Conservation (phyloP, 92 coral and sea anemone genomes). For the Bergia sp. region DNA sequence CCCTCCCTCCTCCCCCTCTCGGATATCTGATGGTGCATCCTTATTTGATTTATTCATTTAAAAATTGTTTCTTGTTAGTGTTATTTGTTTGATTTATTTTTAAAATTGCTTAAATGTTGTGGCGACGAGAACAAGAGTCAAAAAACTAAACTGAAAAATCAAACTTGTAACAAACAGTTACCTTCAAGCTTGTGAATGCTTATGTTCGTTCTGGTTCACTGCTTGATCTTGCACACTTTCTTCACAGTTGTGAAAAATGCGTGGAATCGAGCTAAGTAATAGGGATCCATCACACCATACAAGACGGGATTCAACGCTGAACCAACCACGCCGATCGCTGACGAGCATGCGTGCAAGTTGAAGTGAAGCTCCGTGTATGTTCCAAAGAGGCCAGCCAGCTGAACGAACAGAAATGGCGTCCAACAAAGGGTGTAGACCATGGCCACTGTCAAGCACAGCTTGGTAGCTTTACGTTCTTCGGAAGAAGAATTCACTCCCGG, state of each 20-base stretch:
- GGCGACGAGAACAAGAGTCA: too few relatives aligned
- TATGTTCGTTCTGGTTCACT: not conserved
- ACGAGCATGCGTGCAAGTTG: slow-evolving; percentile 93
- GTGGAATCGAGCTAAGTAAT: slow-evolving; percentile 61
- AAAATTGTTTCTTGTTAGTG: too few relatives aligned
- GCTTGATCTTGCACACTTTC: slow-evolving; percentile 20
- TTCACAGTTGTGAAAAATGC: slow-evolving; percentile 33
- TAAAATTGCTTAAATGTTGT: too few relatives aligned
- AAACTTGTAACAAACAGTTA: not conserved
- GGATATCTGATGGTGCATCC: too few relatives aligned
- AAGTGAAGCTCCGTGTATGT: slow-evolving; percentile 83
- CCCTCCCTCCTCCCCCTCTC: too few relatives aligned
- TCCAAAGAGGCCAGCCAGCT: slow-evolving; percentile 84
- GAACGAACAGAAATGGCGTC: slow-evolving; percentile 91
- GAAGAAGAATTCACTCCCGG: slow-evolving; percentile 75
- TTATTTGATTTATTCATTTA: too few relatives aligned
- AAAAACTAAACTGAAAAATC: not conserved
- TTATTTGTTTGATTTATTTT: too few relatives aligned
- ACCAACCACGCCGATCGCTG: slow-evolving; percentile 91
- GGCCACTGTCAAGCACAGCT: slow-evolving; percentile 82
- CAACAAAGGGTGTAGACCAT: slow-evolving; percentile 84
- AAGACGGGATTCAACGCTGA: slow-evolving; percentile 83
- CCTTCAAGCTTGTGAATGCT: not conserved
- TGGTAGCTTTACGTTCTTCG: slow-evolving; percentile 82
- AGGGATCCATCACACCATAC: slow-evolving; percentile 80